These are phyloP conservation scores for Formica selysi DNA, from an alignment of 1,140 invertebrate genomes.

Conservation along the genomic window DNA sequence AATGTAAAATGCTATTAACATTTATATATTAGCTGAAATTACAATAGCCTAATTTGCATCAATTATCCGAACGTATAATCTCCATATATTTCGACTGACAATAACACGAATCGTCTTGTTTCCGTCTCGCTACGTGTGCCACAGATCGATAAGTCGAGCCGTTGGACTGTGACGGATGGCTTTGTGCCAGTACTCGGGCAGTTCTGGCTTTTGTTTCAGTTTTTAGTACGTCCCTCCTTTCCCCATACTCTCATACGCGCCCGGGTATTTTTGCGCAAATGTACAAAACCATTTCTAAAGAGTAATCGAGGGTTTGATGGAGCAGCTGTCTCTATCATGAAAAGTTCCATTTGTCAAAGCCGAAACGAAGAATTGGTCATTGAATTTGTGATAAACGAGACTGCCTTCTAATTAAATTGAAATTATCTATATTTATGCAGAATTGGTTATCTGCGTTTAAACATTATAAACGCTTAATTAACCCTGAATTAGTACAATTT, in stretches of 20 bases:
- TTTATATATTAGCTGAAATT: neutral
- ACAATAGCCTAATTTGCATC: neutral
- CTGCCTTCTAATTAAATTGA: neutral
- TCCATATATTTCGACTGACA: neutral
- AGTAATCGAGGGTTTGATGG: conserved; percentile 44
- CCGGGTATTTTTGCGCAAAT: conserved; percentile 58
- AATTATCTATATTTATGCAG: neutral
- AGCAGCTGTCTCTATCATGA: conserved; percentile 56
- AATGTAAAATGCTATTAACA: neutral
- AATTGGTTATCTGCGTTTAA: neutral
- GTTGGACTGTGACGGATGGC: conserved; percentile 64
- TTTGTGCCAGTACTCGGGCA: conserved; percentile 57
- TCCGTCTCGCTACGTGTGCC: conserved; percentile 1
- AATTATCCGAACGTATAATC: conserved; percentile 12
- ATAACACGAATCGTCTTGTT: conserved; percentile 45
- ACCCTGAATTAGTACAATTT: neutral
- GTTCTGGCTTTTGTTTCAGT: conserved; percentile 66
- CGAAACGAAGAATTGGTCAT: conserved; percentile 16
- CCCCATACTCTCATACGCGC: neutral
- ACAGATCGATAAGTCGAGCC: conserved; percentile 65
- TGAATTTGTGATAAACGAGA: conserved; percentile 32
- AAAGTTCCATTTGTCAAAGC: conserved; percentile 57
- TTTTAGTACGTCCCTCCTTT: conserved; percentile 38
- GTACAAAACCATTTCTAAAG: conserved; percentile 21
- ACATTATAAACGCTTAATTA: neutral